These are phyloP conservation scores for Beroe forskalii DNA, from an alignment of 37 sponge, comb jelly and placozoan genomes.

Conservation along the genomic window DNA sequence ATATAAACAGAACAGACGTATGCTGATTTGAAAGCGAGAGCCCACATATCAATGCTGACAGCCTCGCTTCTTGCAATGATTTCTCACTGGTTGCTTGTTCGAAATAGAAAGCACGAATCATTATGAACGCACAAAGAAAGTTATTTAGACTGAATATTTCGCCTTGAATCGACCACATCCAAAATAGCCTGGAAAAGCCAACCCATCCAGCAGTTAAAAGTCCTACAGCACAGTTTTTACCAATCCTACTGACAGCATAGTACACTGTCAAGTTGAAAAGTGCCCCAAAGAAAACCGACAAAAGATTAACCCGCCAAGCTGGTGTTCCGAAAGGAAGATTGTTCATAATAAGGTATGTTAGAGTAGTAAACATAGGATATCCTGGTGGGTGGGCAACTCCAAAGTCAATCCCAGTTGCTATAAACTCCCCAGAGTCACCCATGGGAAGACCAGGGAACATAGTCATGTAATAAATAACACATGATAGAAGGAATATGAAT, in stretches of 20 bases:
- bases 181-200: constrained; percentile 42
- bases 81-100: not conserved
- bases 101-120: constrained; percentile 45
- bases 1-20: constrained; percentile 37
- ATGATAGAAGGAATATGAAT: not conserved
- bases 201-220: constrained; percentile 47
- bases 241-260: constrained; percentile 21
- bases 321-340: constrained; percentile 25
- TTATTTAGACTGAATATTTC: constrained; percentile 57
- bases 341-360: not conserved
- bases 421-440: constrained; percentile 57
- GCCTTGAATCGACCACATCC: constrained; percentile 66
- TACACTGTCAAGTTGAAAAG: constrained; percentile 24
- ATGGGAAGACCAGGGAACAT: constrained; percentile 62
- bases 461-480: constrained; percentile 7
- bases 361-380: constrained; percentile 23
- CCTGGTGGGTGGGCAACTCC: constrained; percentile 56
- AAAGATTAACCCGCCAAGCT: constrained; percentile 28
- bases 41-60: constrained; percentile 49
- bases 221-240: constrained; percentile 25
- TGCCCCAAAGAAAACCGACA: constrained; percentile 44
- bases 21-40: constrained; percentile 53
- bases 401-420: constrained; percentile 59
- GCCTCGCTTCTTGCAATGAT: not conserved
- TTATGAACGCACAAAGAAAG: constrained; percentile 13